A percentile compares a stretch with the other conserved stretches of the same genome.
phyloP scores from a whole-genome alignment of 2,888 invertebrate genomes.

The Carabus problematicus region DNA sequence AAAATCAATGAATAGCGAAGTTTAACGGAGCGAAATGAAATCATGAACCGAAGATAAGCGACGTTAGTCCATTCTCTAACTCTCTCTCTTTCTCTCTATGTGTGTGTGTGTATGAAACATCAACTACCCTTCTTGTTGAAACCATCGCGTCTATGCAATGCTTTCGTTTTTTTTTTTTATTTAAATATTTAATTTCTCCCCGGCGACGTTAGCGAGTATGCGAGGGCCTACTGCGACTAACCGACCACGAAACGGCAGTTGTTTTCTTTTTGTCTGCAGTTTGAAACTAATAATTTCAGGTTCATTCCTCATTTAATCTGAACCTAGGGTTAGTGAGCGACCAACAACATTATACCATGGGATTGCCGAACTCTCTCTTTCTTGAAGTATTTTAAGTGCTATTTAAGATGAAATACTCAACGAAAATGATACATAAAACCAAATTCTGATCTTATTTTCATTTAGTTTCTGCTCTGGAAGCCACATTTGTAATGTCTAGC shows the following conservation, averaged over 20 bases:
- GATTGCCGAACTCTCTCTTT: background rate
- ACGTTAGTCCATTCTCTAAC: background rate
- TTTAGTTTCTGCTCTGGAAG: too few relatives aligned
- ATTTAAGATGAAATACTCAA: too few relatives aligned
- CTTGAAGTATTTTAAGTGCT: background rate
- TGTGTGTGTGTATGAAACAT: background rate
- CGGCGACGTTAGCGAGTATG: constrained; percentile 2
- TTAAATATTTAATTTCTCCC: constrained; percentile 29
- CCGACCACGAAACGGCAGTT: constrained; percentile 24
- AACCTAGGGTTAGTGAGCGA: background rate
- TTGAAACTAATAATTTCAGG: constrained; percentile 19
- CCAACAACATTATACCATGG: background rate
- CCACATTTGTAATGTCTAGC: too few relatives aligned
- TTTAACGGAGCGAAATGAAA: constrained; percentile 26
- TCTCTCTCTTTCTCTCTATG: too few relatives aligned
- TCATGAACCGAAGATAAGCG: constrained; percentile 4
- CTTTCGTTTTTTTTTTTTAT: constrained; percentile 1
- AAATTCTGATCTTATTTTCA: too few relatives aligned
- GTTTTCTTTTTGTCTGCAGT: constrained; percentile 17
- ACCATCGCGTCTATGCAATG: background rate
- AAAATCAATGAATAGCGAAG: constrained; percentile 30
- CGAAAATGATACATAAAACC: too few relatives aligned
- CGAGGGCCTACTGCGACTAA: constrained; percentile 13
- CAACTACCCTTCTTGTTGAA: background rate
- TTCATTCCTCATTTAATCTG: constrained; percentile 16